Base-by-base conservation (phyloP, 2,797 vertebrate species). In the Setipinna tenuifilis region DNA sequence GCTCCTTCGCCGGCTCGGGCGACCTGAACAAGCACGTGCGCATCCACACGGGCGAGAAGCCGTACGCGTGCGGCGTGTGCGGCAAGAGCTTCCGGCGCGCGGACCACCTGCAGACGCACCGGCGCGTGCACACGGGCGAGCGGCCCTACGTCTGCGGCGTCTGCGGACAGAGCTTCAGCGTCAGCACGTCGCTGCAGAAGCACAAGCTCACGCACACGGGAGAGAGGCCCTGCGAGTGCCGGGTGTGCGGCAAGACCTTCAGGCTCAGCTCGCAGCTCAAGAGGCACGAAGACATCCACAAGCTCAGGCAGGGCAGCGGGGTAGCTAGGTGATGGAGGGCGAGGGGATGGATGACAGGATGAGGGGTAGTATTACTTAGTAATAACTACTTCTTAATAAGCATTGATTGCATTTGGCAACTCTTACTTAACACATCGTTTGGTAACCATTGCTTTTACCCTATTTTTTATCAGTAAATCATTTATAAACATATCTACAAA, bases 151-250 rank as follows among this genome's bases (percentile, higher is more conserved):
- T 84, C 19, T 91, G 91, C 58, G 44, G 82, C 7, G 85, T 87
- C 84, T 91, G 91, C 31, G 90, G 90, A 17, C 88, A 87, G 17
- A 84, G 90, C 65, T 91, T 91, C 85, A 91, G 89, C 62, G 90
- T 90, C 12, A 87, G 88, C 7, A 90, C 90, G 21, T 89, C 89
- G 85, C 82, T 91, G 59, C 89, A 91, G 85, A 90, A 90, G 68
- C 91, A 91, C 84, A 88, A 88, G 71, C 62, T 89, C 0, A 86
- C 90, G 0, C 89, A 91, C 80, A 89, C 91, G 0, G 91, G 89
- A 6, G 91, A 91, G 59, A 75, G 89, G 19, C 91, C 91, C 0
- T 91, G 90, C 65, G 86, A 87, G 78, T 90, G 90, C 54, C 85
- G 80, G 7, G 87, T 89, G 86, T 90, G 90, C 50, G 89, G 87